Base-by-base conservation (phyloP, 2,888 invertebrate genomes). In the Meloe dianella region DNA sequence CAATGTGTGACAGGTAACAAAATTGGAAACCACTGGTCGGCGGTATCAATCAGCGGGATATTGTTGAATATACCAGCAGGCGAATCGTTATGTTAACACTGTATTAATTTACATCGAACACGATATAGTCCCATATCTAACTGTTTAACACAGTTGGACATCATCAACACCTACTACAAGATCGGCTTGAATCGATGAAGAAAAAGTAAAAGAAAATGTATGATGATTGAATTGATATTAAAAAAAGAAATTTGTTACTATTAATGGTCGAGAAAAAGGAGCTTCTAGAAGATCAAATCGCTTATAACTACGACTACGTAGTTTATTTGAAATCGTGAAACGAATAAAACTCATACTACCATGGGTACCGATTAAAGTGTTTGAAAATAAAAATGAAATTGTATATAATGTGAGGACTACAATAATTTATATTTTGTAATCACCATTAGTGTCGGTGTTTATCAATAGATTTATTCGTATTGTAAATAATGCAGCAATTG, bases 91-190 rank as follows among this genome's bases (percentile, higher is more conserved):
- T 75, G 78, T 78, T 79, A 78, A 76, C 76, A 75, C 73, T 74
- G 74, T 74, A 78, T 78, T 79, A 79, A 79, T 78, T 76, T 71
- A 75, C 66, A 73, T 68, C 74, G 76, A 78, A 77, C 79, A 79
- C 79, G 79, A 78, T 77, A 76, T 71, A 70, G 69, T 71, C 75
- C 74, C 77, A 76, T 75, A 76, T 76, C 74, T 73, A 77, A 77
- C 73, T 72, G 71, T 57, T 35, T 27, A 20, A 41, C 68, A 10
- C 68, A 65, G 68, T 66, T 68, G 68, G 68, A 59, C 65, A 54
- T 63, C 68, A 65, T 67, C 67, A 67, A 67, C 67, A 67, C 67
- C 67, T 67, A 67, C 67, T 27, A 64, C 59, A 64, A 22, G 10
- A 24, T 24, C 4, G 17, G 10, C 1, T n/a, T 10, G 6, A 4